Conservation (phyloP, 35 echinoderm and acorn worm genomes). For the Apostichopus japonicus region DNA sequence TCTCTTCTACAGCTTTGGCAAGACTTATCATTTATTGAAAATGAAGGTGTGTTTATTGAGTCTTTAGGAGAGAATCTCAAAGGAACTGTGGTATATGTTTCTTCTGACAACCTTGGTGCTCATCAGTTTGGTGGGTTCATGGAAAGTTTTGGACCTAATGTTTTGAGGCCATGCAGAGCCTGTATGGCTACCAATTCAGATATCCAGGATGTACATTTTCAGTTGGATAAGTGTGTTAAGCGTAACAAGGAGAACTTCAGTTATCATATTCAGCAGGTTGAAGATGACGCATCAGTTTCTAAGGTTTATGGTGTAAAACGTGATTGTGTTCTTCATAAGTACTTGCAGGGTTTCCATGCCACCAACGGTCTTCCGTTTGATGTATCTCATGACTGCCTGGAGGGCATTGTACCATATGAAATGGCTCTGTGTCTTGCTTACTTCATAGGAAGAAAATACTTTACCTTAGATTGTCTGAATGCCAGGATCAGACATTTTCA, state of each 20-base stretch:
- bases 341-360: constrained; percentile 13
- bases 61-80: too few relatives aligned
- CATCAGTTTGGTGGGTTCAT: too few relatives aligned
- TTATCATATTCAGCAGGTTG: constrained; percentile 29
- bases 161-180: constrained; percentile 16
- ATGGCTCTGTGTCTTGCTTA: constrained; percentile 12
- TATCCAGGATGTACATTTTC: not conserved
- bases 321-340: constrained; percentile 26
- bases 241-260: constrained; percentile 26
- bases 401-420: constrained; percentile 48
- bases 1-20: constrained; percentile 5
- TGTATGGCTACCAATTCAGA: constrained; percentile 24
- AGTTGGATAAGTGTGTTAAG: not conserved
- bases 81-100: constrained; percentile 41
- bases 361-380: constrained; percentile 39
- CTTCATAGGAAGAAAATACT: constrained; percentile 15
- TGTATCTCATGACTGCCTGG: constrained; percentile 18
- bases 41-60: constrained; percentile 28
- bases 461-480: constrained; percentile 28
- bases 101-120: constrained; percentile 28
- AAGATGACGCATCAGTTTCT: constrained; percentile 6
- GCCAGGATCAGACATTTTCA: not conserved
- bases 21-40: constrained; percentile 35
- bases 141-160: constrained; percentile 35
- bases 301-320: constrained; percentile 11